phyloP scores from a whole-genome alignment of 2,888 invertebrate species.

The Cryptops parisi region DNA sequence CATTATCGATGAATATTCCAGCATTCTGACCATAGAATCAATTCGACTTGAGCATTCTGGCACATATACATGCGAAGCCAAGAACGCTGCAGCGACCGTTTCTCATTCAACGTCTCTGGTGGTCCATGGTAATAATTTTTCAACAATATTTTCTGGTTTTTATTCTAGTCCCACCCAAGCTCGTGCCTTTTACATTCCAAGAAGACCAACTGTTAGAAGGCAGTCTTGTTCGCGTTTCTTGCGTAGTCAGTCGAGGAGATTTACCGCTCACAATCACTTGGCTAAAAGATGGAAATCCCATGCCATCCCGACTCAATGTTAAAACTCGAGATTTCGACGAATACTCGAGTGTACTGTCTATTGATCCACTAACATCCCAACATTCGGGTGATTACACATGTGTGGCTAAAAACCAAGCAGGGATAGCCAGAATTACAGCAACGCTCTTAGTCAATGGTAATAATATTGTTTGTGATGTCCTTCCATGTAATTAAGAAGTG shows the following conservation, averaged over 20 bases:
- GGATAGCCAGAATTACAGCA: neutral
- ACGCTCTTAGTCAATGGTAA: slow-evolving; percentile 1
- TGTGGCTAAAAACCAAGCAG: slow-evolving; percentile 1
- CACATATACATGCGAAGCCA: slow-evolving; percentile 2
- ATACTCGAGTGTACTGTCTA: slow-evolving; percentile 4
- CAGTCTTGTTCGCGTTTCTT: neutral
- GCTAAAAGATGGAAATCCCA: neutral
- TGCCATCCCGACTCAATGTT: neutral
- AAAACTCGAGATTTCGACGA: neutral
- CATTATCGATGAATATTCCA: slow-evolving; percentile 6
- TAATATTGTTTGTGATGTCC: neutral
- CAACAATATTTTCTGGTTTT: neutral
- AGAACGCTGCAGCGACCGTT: slow-evolving; percentile 2
- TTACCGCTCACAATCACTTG: no score
- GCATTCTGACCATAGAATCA: slow-evolving; percentile 5
- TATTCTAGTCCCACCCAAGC: slow-evolving; percentile 4
- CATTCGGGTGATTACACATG: no score
- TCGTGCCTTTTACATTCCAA: slow-evolving; percentile 7
- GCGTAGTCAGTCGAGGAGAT: no score
- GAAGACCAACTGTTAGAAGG: slow-evolving; percentile 7
- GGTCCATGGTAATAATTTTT: slow-evolving; percentile 2
- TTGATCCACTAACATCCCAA: slow-evolving; percentile 2
- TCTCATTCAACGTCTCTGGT: neutral
- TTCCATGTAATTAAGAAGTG: neutral
- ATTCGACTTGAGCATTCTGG: neutral